Evolutionary conservation across 2,113 vertebrate genomes (phyloP).

Genomic region (Albula goreensis): DNA sequence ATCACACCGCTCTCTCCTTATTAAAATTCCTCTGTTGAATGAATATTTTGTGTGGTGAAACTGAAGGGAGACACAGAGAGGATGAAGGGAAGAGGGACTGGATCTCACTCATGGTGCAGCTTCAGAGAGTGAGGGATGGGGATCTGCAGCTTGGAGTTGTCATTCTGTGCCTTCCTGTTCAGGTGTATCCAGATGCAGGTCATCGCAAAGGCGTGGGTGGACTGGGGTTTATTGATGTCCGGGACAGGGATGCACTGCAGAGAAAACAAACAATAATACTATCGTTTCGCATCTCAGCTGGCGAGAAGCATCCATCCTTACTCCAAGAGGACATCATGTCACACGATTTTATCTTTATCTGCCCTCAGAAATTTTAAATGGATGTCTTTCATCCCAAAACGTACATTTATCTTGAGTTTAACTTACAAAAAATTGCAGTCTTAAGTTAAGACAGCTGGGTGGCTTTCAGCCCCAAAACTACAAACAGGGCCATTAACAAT

Average conservation of each 20-base stretch:
- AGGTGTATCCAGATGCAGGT: conserved; percentile 99
- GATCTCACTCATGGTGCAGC: conserved; percentile 90
- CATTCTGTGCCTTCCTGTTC: conserved; percentile 96
- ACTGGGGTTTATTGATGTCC: conserved; percentile 98
- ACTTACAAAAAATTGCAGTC: no score
- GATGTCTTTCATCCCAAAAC: no score
- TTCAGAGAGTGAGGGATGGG: conserved; percentile 97
- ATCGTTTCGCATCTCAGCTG: no score
- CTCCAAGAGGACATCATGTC: neutral
- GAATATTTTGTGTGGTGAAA: neutral
- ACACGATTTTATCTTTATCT: neutral
- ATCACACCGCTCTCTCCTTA: neutral
- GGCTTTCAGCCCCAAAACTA: no score
- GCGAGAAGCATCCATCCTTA: no score
- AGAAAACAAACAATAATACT: neutral
- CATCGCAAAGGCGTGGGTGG: conserved; percentile 97
- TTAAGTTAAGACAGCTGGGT: no score
- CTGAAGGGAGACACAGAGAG: neutral
- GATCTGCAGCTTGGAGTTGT: conserved; percentile 94
- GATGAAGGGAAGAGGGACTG: neutral
- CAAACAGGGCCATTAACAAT: no score
- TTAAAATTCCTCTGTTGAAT: neutral
- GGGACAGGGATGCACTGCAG: conserved; percentile 93
- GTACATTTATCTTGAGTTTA: no score
- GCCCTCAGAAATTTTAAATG: neutral